A percentile compares a stretch with the other conserved stretches of the same genome.
phyloP scores from a whole-genome alignment of 2,888 invertebrate species.

The Conchocele bisecta region DNA sequence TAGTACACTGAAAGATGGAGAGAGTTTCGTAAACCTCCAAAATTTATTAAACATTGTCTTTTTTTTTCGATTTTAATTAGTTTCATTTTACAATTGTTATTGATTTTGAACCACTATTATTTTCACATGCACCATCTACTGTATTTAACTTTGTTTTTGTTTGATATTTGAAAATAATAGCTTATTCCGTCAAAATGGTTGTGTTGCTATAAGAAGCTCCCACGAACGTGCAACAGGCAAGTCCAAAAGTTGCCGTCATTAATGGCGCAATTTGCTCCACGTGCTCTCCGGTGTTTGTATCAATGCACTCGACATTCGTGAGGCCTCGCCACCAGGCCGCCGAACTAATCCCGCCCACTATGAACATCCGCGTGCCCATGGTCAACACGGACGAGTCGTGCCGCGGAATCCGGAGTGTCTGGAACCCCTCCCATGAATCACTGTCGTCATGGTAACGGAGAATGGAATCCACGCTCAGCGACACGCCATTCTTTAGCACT shows the following conservation, averaged over 20 bases:
- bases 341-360: constrained; percentile 74
- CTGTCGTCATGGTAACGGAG: constrained; percentile 64
- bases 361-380: constrained; percentile 61
- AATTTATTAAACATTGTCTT: too few relatives aligned
- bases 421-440: constrained; percentile 64
- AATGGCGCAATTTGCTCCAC: constrained; percentile 31
- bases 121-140: too few relatives aligned
- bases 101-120: too few relatives aligned
- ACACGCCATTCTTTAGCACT: constrained; percentile 44
- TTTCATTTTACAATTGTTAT: too few relatives aligned
- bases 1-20: too few relatives aligned
- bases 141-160: too few relatives aligned
- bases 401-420: constrained; percentile 56
- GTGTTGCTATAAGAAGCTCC: too few relatives aligned
- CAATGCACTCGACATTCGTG: constrained; percentile 68
- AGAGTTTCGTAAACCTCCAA: too few relatives aligned
- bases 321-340: constrained; percentile 54
- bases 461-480: constrained; percentile 61
- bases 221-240: too few relatives aligned
- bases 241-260: constrained; percentile 33
- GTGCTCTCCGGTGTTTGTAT: constrained; percentile 47
- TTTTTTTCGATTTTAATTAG: too few relatives aligned
- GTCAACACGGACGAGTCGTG: constrained; percentile 62
- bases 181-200: too few relatives aligned
- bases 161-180: too few relatives aligned